These are phyloP conservation scores for Eupeodes luniger DNA, from an alignment of 2,888 invertebrate genomes.

Conservation along the genomic window DNA sequence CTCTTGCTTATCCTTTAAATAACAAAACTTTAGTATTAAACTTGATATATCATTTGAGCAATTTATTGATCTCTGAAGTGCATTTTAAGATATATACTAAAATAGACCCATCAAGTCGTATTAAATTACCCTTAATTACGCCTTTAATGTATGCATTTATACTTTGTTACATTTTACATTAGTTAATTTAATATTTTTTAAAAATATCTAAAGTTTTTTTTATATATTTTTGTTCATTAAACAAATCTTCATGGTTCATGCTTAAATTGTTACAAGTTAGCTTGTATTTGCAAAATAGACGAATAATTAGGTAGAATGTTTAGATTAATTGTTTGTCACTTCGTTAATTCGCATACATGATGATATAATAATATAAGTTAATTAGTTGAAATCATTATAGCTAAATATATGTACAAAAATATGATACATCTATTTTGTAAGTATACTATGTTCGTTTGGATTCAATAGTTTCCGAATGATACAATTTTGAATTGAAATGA, in stretches of 20 bases:
- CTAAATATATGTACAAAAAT: neutral
- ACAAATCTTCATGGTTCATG: neutral
- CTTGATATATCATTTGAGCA: too few species aligned
- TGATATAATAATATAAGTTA: constrained; percentile 5
- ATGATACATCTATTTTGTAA: neutral
- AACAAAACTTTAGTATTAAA: too few species aligned
- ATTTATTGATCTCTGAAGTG: too few species aligned
- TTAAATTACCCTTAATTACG: too few species aligned
- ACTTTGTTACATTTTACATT: too few species aligned
- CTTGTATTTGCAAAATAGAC: constrained; percentile 12
- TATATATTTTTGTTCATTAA: constrained; percentile 9
- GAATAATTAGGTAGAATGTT: neutral
- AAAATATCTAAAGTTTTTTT: too few species aligned
- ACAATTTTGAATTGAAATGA: neutral
- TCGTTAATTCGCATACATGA: neutral
- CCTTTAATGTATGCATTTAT: too few species aligned
- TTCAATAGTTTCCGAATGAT: neutral
- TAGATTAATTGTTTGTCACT: constrained; percentile 30
- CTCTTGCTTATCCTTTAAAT: too few species aligned
- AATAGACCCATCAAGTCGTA: too few species aligned
- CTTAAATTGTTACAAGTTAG: constrained; percentile 6
- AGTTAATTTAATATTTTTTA: too few species aligned
- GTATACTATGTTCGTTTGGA: neutral
- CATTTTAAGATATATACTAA: too few species aligned
- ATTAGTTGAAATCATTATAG: constrained; percentile 25